A percentile compares a stretch with the other conserved stretches of the same genome.
phyloP scores from a whole-genome alignment of 2,113 vertebrate species.

The Lathamus discolor region DNA sequence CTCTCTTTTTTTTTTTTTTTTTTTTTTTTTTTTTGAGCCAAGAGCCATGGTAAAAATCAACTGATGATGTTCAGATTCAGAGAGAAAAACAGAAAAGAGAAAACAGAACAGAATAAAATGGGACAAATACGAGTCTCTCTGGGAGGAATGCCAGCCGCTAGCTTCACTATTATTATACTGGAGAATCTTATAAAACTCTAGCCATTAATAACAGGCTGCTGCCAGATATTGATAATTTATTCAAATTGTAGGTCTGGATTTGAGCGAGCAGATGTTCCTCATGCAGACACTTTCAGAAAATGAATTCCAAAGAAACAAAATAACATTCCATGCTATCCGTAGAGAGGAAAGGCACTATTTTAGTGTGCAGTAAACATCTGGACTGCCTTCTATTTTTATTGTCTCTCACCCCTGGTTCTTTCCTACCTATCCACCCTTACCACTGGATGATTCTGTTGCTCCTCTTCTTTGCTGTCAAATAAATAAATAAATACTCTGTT shows the following conservation, averaged over 20 bases:
- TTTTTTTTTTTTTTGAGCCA: background rate
- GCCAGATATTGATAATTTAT: constrained; percentile 82
- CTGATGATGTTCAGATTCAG: background rate
- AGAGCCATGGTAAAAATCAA: constrained; percentile 27
- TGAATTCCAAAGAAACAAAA: constrained; percentile 69
- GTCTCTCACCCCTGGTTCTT: background rate
- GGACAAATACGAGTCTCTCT: constrained; percentile 55
- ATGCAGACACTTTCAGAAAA: constrained; percentile 74
- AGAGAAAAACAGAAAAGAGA: constrained; percentile 8
- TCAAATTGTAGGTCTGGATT: constrained; percentile 77
- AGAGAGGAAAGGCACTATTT: constrained; percentile 21
- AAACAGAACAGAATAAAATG: constrained; percentile 17
- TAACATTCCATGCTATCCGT: constrained; percentile 5
- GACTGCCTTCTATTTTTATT: background rate
- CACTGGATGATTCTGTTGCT: background rate
- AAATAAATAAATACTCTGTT: background rate
- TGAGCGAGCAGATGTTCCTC: constrained; percentile 79
- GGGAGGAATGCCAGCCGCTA: constrained; percentile 47
- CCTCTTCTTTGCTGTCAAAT: background rate
- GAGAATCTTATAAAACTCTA: constrained; percentile 77
- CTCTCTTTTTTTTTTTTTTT: background rate
- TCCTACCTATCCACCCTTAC: background rate
- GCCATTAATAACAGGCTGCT: constrained; percentile 76
- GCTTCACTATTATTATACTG: constrained; percentile 71
- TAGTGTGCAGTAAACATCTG: constrained; percentile 12